Evolutionary conservation across 1,140 invertebrate species (phyloP), one percentile per base, ranked within the genome.

Genomic region (Globodera rostochiensis): DNA sequence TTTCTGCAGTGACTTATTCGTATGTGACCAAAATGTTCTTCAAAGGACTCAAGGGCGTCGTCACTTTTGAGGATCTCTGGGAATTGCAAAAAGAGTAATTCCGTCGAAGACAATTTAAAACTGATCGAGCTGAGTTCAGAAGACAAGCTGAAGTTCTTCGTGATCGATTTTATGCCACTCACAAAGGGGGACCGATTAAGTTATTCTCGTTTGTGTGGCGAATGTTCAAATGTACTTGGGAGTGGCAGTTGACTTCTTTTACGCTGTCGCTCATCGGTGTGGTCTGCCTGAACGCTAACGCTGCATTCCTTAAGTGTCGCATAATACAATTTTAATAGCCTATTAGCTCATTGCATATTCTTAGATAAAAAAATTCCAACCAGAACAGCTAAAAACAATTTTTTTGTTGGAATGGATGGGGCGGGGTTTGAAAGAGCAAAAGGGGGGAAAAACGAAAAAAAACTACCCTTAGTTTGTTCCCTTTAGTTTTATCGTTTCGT

Each of bases 21-120:
- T 81, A 81, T 49, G 73, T 74, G 5, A 60, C 50, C n/a, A 49
- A 77, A 77, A 81, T 81, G 74, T 53, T 81, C 77, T 81, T 53
- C 25, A 50, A 60, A 21, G 80, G 80, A 45, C 53, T 81, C 1
- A 50, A 49, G n/a, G 73, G 73, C 25, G 57, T 57, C 47, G 64
- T 81, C 21, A 50, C 69, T 66, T 81, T 81, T 50, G 80, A 81
- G 3, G 73, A 81, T 21, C 66, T 81, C n/a, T 81, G 80, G 80
- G 57, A 66, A 36, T 69, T 81, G 46, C 74, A 77, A 46, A 76
- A 77, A 46, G 45, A 67, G 80, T 81, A 15, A 64, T 4, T 57
- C 3, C 3, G 7, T 8, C 9, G 15, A 45, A 75, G 50, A 77
- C 47, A 1, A 71, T 71, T 46, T 2, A 45, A 71, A 19, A 19